Base-by-base conservation (phyloP, 2,113 vertebrate species). In the Sphyrna mokarran region DNA sequence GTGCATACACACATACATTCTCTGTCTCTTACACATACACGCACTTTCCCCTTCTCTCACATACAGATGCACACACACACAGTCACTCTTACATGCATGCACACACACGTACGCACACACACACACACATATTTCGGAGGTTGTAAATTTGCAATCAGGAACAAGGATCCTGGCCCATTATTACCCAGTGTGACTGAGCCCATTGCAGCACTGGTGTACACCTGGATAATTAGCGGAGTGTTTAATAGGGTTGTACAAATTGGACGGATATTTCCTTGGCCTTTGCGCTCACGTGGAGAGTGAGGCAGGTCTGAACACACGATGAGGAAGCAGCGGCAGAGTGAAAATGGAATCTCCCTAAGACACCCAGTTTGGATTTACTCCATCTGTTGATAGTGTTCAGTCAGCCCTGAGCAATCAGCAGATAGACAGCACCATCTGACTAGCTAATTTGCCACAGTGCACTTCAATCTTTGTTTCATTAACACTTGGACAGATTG, bases 401-500 rank as follows among this genome's bases (percentile, higher is more conserved):
- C 66, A 26, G 37, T 33, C 40, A 40, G 66, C 95, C 63, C 48
- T 16, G 91, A 61, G 80, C 68, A 76, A 96, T 96, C 96, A 96
- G 33, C 0, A 93, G 70, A 96, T 96, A 95, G 96, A 96, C 40
- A 61, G 33, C 93, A 43, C 96, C 95, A 78, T 70, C 95, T 90
- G 86, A 70, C 95, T 96, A 54, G 86, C 85, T 72, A 96, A 96
- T 91, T 90, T 72, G 69, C 86, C 96, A 96, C 96, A 83, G 89
- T 95, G 97, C 96, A 96, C 94, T 94, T 97, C 97, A 97, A 96
- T 97, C 86, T 96, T 95, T 96, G 96, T 96, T 96, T 97, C 96
- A 97, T 97, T 97, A 97, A 96, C 96, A 95, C 76, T 89, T 96
- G 95, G 97, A 95, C 97, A 97, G 97, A 97, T 97, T 97, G 97